These are phyloP conservation scores for Asbolus verrucosus DNA, from an alignment of 1,140 invertebrate species.

Conservation along the genomic window DNA sequence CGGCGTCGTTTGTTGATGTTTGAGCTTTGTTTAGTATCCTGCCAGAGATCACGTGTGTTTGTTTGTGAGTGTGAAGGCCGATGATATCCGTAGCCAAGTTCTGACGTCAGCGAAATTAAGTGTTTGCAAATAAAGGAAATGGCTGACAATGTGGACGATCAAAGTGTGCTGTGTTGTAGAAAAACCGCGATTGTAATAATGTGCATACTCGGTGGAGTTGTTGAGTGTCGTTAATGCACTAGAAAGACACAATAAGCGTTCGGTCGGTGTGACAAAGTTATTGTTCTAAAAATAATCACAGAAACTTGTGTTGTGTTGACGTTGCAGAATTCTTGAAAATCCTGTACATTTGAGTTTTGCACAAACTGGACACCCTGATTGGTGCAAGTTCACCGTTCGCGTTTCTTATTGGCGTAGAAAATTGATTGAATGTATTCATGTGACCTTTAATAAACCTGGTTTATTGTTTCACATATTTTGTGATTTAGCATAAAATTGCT, in stretches of 20 bases:
- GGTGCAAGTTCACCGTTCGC: constrained; percentile 15
- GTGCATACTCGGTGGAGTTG: not conserved
- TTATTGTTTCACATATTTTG: constrained; percentile 33
- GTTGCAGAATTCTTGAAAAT: constrained; percentile 45
- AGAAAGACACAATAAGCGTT: not conserved
- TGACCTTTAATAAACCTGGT: constrained; percentile 48
- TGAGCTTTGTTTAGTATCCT: constrained; percentile 12
- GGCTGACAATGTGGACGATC: constrained; percentile 30
- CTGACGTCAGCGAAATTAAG: constrained; percentile 35
- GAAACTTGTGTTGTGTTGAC: constrained; percentile 40
- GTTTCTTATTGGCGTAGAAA: constrained; percentile 35
- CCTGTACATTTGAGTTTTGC: constrained; percentile 49
- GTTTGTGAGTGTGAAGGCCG: constrained; percentile 18
- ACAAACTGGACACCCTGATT: constrained; percentile 32
- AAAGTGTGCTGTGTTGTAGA: constrained; percentile 21
- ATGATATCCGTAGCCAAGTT: constrained; percentile 16
- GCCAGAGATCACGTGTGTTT: constrained; percentile 27
- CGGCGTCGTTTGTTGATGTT: constrained; percentile 1
- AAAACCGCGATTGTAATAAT: constrained; percentile 2
- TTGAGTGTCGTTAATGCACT: not conserved
- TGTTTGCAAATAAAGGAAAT: constrained; percentile 39
- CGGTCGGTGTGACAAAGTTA: constrained; percentile 1
- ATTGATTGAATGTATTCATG: constrained; percentile 52
- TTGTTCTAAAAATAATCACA: constrained; percentile 31
- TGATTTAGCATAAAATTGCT: constrained; percentile 41